Base-by-base conservation (phyloP, 2,113 vertebrate species). In the Alosa alosa region DNA sequence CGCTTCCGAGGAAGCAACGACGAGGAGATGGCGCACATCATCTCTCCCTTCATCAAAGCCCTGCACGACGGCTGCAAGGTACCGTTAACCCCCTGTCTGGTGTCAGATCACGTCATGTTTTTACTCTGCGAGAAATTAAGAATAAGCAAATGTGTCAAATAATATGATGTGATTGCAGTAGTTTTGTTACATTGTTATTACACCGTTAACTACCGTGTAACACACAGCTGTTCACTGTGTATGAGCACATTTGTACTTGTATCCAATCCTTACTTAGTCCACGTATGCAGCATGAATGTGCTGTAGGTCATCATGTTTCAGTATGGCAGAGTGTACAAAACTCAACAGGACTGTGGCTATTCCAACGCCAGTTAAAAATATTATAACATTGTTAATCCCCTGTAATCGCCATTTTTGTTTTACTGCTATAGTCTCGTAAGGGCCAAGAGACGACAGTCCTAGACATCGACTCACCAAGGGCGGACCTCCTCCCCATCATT, bases 31-130 rank as follows among this genome's bases (percentile, higher is more conserved):
- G 94, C 95, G 0, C 94, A 96, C 85, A 91, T 91, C 91, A 96
- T 94, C 86, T 95, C 92, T 0, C 87, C 94, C 0, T 96, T 96
- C 84, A 89, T 96, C 85, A 90, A 83, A 0, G 91, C 94, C 22
- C 92, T 95, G 50, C 90, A 94, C 0, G 97, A 98, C 22, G 97
- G 97, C 88, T 99, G 98, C 90, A 94, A 95, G 96, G 98, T 98
- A 91, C 89, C 41, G 41, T 44, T 4, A 4, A 4, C 41, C 41
- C 13, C 25, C 72, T 41, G 31, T 4, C 13, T 5, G 31, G 3
- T 10, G 9, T 11, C 25, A 72, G 15, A 55, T 55, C 15, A 3
- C 15, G 8, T 49, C 47, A 18, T 17, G 15, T 55, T 55, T 55
- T 18, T 2, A 18, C 17, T 11, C 15, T 18, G 52, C 15, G 2